Evolutionary conservation across 2,797 vertebrate genomes (phyloP), one percentile per base, ranked within the genome.

Genomic region (Phataginus tetradactyla): DNA sequence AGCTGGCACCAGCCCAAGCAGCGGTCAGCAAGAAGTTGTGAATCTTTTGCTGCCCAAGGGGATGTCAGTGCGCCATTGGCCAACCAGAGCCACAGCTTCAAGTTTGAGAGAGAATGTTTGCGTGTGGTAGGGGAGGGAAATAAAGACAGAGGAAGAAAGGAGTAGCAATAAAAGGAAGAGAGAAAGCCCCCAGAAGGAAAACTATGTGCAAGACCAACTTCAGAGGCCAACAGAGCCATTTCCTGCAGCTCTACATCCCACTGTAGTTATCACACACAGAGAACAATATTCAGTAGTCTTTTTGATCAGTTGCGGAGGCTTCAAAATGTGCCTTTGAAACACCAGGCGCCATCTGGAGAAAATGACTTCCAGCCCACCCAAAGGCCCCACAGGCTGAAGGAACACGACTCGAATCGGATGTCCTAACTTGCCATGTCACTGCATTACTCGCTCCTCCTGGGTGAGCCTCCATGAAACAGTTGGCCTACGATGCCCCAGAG

Each of bases 291-390:
- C 88, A 86, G 64, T 95, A 91, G 74, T 79, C 72, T 69, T 97
- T 97, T 96, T 96, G 96, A 97, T 98, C 88, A 89, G n/a, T 94
- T 71, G 78, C 90, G 87, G 88, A 96, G 90, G 72, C 92, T 96
- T 96, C 95, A 86, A 61, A 92, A 96, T 39, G 27, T 42, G 95
- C 92, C 88, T 96, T 96, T 96, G 97, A 96, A 97, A 97, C 59
- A 80, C 29, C 27, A 94, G 74, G 69, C 78, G 18, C 77, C 97
- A 97, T 97, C 97, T 98, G 96, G 96, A 94, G 89, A 77, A 95
- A 98, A 97, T 95, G 94, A 97, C 79, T 97, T 97, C 96, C 96
- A 91, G 97, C 29, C 75, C 49, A 39, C 69, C 57, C 81, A 32
- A 77, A 55, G 94, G 83, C 91, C 94, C 91, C 96, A 66, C 89